These are phyloP conservation scores for Halcyon leucocephala DNA, from an alignment of 2,797 vertebrate species.

Conservation along the genomic window DNA sequence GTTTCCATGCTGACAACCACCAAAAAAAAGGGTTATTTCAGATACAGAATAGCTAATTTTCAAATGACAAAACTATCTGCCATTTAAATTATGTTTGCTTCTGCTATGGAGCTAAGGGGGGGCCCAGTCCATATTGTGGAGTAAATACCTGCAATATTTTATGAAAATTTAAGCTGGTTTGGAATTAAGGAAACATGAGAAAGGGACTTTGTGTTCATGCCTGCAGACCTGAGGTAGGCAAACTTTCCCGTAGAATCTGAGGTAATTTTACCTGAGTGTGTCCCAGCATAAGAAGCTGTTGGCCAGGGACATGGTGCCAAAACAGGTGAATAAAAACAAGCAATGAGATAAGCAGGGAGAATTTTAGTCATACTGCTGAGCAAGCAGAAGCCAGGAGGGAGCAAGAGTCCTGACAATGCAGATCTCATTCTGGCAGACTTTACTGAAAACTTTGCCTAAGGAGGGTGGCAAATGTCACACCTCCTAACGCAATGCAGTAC, in stretches of 20 bases:
- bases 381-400: not conserved
- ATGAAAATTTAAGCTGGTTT: not conserved
- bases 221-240: not conserved
- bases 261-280: not conserved
- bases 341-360: not conserved
- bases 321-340: not conserved
- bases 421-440: not conserved
- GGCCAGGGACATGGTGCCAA: not conserved
- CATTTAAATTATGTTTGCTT: not conserved
- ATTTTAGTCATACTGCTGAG: not conserved
- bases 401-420: not conserved
- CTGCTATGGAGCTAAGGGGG: not conserved
- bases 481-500: too few species aligned
- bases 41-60: not conserved
- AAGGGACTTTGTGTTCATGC: not conserved
- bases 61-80: slow-evolving; percentile 20
- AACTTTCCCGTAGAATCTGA: not conserved
- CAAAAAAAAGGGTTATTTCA: not conserved
- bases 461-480: not conserved
- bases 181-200: not conserved
- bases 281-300: not conserved
- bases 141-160: not conserved
- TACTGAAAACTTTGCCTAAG: not conserved
- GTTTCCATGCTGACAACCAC: slow-evolving; percentile 32
- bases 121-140: not conserved